These are phyloP conservation scores for Takifugu rubripes DNA, from an alignment of 2,797 vertebrate species.

Conservation along the genomic window DNA sequence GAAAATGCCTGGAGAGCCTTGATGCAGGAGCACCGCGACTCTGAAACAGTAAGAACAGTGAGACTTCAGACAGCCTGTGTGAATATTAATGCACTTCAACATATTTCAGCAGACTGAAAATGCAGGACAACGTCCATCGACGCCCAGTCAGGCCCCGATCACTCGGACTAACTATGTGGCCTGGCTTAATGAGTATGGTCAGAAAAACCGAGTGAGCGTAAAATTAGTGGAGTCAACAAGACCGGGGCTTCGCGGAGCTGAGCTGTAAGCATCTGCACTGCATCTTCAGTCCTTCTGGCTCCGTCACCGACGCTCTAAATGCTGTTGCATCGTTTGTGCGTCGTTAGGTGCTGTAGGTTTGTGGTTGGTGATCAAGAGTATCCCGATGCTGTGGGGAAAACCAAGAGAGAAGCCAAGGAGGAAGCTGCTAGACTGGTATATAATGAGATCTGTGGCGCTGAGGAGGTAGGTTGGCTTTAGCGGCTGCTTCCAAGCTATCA, in stretches of 20 bases:
- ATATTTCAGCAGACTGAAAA: constrained; percentile 32
- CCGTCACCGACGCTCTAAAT: background rate
- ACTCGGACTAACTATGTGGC: constrained; percentile 45
- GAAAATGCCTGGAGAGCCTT: constrained; percentile 52
- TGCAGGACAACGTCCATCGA: background rate
- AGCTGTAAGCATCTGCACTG: constrained; percentile 49
- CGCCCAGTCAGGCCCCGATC: background rate
- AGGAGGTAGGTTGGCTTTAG: constrained; percentile 31
- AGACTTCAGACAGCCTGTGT: background rate
- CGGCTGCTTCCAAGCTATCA: too few species aligned
- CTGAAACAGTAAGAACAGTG: constrained; percentile 39
- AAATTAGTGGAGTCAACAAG: constrained; percentile 16
- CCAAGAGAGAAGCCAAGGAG: constrained; percentile 65
- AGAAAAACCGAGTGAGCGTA: constrained; percentile 17
- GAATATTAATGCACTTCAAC: background rate
- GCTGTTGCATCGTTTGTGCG: background rate
- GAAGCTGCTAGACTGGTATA: constrained; percentile 63
- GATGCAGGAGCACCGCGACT: background rate
- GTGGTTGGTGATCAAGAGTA: constrained; percentile 44
- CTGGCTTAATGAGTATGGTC: constrained; percentile 73
- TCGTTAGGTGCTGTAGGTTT: constrained; percentile 52
- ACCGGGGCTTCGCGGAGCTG: background rate
- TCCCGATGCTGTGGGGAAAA: constrained; percentile 44
- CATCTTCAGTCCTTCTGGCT: background rate
- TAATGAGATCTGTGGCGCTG: constrained; percentile 24